Percentiles rank a stretch among this genome's conserved stretches.
Evolutionary conservation across 2,113 vertebrate genomes (phyloP).

Genomic region (Plecturocebus donacophilus): DNA sequence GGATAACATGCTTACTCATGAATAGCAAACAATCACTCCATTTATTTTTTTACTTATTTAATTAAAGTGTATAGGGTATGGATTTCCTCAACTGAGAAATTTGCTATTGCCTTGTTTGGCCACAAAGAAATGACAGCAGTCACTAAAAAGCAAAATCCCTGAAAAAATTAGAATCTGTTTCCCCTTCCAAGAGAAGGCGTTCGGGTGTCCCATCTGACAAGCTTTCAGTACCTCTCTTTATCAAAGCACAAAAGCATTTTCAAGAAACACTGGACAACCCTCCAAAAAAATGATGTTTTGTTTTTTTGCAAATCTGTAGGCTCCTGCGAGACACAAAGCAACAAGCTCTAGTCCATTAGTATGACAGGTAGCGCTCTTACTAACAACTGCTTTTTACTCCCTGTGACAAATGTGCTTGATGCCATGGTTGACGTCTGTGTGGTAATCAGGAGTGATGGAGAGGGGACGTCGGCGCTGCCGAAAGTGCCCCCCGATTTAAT

Average conservation of each 20-base stretch:
- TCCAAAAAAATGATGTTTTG: conserved; percentile 61
- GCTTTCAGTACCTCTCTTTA: not conserved
- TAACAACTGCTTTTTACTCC: conserved; percentile 92
- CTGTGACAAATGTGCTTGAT: conserved; percentile 89
- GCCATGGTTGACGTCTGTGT: conserved; percentile 88
- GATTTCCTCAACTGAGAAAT: not conserved
- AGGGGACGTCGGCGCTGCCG: conserved; percentile 86
- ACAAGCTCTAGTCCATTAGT: conserved; percentile 84
- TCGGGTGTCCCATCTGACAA: not conserved
- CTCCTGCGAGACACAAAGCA: conserved; percentile 75
- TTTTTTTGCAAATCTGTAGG: conserved; percentile 75
- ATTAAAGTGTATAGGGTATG: not conserved
- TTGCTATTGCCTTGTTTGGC: not conserved
- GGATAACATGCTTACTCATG: not conserved
- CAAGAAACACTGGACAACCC: conserved; percentile 61
- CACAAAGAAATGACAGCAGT: not conserved
- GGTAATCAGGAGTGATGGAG: conserved; percentile 95
- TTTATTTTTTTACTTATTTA: not conserved
- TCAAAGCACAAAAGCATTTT: conserved; percentile 62
- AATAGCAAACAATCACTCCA: not conserved
- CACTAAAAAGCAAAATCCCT: not conserved
- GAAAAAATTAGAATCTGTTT: not conserved
- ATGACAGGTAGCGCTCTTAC: conserved; percentile 88
- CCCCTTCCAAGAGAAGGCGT: not conserved
- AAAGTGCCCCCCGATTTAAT: conserved; percentile 91